Evolutionary conservation across 2,797 vertebrate species (phyloP), one percentile per base, ranked within the genome.

Genomic region (Podarcis siculus): DNA sequence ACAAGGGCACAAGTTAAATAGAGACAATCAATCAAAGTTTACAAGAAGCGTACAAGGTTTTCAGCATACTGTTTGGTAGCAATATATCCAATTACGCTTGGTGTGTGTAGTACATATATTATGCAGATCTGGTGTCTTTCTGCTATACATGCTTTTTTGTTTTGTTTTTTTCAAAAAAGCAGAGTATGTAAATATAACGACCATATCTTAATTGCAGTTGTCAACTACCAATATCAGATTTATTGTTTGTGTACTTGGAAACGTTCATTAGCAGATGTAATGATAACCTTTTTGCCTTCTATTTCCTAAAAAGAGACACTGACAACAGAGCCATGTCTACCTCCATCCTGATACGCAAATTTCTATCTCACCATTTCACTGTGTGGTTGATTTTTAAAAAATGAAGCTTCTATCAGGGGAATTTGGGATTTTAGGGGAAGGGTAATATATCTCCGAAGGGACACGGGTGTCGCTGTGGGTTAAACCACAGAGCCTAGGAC

Each of bases 31-130:
- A 96, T 97, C 96, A 95, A 88, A 87, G 32, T 89, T 86, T 86
- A 91, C 83, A 93, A 93, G 93, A 92, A 93, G 91, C 91, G 95
- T 94, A 87, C 85, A 89, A 89, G 88, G 90, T 92, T 90, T 95
- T 96, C 95, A 90, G 86, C 83, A 90, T 92, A 87, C 93, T 93
- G 82, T 95, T 96, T 94, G 92, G 92, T 93, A 95, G 93, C 93
- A 95, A 95, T 96, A 93, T 95, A 96, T 96, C 92, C 94, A 96
- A 96, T 96, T 96, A 97, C 95, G 93, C 93, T 91, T 89, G 93
- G 91, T 92, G 91, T 95, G 95, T 95, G 90, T 95, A 89, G 91
- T 94, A 94, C 90, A 94, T 96, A 95, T 95, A 91, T 95, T 95
- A 95, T 91, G 94, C 93, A 95, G 95, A 94, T 92, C 96, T 95